Percentiles rank a stretch among this genome's conserved stretches.
Evolutionary conservation across 2,888 invertebrate species (phyloP).

Genomic region (Byasa hedistus): DNA sequence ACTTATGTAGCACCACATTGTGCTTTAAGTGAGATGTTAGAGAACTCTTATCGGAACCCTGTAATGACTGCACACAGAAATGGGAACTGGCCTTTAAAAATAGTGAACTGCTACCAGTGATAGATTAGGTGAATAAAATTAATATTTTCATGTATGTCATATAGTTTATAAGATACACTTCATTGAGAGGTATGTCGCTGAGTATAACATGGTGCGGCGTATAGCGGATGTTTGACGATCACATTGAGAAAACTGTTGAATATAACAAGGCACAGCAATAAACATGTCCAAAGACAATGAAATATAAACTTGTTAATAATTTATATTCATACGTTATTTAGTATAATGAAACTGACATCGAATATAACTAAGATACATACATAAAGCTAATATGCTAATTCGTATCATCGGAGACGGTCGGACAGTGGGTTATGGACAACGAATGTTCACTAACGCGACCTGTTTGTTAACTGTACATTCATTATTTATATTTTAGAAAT

Average conservation of each 20-base stretch:
- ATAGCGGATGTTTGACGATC: too few species aligned
- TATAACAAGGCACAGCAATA: slow-evolving; percentile 22
- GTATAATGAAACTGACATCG: slow-evolving; percentile 27
- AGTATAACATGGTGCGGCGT: too few species aligned
- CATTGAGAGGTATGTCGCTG: too few species aligned
- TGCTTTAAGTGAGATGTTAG: too few species aligned
- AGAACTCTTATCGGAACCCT: too few species aligned
- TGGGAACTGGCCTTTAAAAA: too few species aligned
- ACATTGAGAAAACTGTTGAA: not conserved
- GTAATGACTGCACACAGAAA: too few species aligned
- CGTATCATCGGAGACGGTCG: slow-evolving; percentile 40
- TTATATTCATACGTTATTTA: slow-evolving; percentile 19
- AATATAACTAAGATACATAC: slow-evolving; percentile 33
- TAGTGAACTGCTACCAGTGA: too few species aligned
- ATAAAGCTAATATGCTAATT: slow-evolving; percentile 48
- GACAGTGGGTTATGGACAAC: slow-evolving; percentile 39
- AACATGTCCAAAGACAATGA: slow-evolving; percentile 23
- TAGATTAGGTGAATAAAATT: too few species aligned
- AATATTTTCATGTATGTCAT: too few species aligned
- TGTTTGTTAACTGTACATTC: slow-evolving; percentile 50
- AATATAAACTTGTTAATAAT: slow-evolving; percentile 13
- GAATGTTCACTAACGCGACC: slow-evolving; percentile 39
- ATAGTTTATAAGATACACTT: too few species aligned
- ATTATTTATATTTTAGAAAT: slow-evolving; percentile 35
- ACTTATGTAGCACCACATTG: too few species aligned